phyloP scores from a whole-genome alignment of 2,888 invertebrate genomes.

The Oligia fasciuncula region DNA sequence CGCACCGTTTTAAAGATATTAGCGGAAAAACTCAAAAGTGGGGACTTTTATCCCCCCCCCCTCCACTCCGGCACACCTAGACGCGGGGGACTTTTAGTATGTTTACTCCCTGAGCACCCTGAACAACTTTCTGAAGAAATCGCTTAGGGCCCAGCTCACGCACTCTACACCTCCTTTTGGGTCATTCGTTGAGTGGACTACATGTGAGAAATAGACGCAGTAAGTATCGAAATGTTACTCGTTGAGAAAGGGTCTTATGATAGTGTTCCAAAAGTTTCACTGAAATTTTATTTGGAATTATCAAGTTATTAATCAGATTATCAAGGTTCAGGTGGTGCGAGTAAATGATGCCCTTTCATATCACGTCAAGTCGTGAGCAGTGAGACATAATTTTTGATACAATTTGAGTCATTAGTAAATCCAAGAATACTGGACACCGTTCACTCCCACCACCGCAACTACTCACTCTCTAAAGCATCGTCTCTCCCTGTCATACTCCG shows the following conservation, averaged over 20 bases:
- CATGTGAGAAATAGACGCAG: not conserved
- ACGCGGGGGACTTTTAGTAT: too few species aligned
- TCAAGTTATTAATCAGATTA: not conserved
- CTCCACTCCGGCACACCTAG: too few species aligned
- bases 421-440: not conserved
- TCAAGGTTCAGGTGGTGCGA: not conserved
- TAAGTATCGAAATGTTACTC: not conserved
- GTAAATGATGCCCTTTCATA: constrained; percentile 3
- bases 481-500: constrained; percentile 86
- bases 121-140: too few species aligned
- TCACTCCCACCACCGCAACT: constrained; percentile 19
- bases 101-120: too few species aligned
- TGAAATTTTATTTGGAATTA: not conserved
- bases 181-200: too few species aligned
- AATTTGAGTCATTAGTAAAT: not conserved
- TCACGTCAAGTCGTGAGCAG: not conserved
- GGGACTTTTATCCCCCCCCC: too few species aligned
- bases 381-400: not conserved
- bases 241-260: not conserved
- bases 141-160: too few species aligned
- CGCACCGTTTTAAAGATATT: too few species aligned
- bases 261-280: not conserved
- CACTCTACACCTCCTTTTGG: too few species aligned
- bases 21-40: too few species aligned
- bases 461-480: constrained; percentile 86